Conservation (phyloP, 2,113 vertebrate genomes). For the Agelaius tricolor region DNA sequence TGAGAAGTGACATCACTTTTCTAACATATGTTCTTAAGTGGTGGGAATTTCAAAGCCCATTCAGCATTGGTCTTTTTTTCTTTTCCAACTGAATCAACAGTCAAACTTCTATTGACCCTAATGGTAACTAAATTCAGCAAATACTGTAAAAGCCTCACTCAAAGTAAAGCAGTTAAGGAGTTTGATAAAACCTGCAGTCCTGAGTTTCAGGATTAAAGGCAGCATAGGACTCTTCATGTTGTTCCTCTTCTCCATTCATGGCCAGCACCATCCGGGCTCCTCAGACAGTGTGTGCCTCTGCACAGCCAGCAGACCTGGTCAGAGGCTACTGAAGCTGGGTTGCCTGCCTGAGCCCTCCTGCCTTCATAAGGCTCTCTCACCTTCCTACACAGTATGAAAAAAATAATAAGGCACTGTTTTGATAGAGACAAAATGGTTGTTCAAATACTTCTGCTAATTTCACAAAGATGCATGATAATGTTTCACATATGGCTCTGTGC, state of each 20-base stretch:
- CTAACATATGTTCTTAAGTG: neutral
- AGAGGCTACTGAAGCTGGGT: neutral
- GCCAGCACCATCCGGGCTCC: neutral
- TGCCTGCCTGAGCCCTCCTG: neutral
- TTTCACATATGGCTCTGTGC: slow-evolving; percentile 76
- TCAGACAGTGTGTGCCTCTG: neutral
- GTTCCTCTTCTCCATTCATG: neutral
- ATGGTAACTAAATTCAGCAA: neutral
- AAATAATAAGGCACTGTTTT: slow-evolving; percentile 62
- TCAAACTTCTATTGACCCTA: neutral
- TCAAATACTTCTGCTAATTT: slow-evolving; percentile 82
- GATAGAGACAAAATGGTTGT: slow-evolving; percentile 78
- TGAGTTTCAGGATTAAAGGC: neutral
- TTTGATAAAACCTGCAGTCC: neutral
- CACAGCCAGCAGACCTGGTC: neutral
- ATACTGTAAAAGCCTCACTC: neutral
- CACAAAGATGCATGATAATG: slow-evolving; percentile 80
- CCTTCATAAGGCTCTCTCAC: slow-evolving; percentile 26
- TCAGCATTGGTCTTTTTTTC: neutral
- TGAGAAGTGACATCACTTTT: neutral
- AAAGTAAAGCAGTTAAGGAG: neutral
- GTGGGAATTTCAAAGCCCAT: neutral
- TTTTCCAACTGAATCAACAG: neutral
- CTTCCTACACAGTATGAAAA: slow-evolving; percentile 47
- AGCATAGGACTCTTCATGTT: neutral